Percentiles rank a stretch among this genome's conserved stretches.
These are phyloP conservation scores for Aphelocoma californica DNA, from an alignment of 2,797 vertebrate species.

Conservation along the genomic window DNA sequence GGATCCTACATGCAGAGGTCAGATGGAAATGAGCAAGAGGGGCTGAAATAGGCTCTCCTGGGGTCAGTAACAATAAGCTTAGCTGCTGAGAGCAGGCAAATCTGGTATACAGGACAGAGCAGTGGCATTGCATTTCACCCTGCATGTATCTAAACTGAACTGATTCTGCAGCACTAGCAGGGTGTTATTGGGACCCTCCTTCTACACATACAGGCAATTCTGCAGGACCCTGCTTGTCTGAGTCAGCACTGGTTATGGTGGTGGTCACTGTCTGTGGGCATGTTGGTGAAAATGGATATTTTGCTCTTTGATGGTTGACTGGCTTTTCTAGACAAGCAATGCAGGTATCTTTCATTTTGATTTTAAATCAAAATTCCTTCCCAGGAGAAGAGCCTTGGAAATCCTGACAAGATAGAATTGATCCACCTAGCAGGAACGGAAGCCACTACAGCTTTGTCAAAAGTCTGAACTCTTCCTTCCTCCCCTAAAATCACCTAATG, in stretches of 20 bases:
- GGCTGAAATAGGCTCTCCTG: neutral
- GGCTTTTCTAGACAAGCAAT: neutral
- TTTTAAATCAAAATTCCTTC: neutral
- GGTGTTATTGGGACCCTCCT: neutral
- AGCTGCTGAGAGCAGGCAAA: neutral
- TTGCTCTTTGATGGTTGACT: neutral
- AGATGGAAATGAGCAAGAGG: neutral
- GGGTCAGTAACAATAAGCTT: neutral
- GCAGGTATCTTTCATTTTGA: neutral
- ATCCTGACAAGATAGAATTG: neutral
- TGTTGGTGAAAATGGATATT: neutral
- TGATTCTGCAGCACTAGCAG: neutral
- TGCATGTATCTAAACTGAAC: fast-evolving
- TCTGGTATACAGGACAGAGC: neutral
- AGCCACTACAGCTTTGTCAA: neutral
- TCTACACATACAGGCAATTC: neutral
- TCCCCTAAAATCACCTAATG: neutral
- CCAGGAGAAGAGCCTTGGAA: neutral
- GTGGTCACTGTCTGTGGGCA: neutral
- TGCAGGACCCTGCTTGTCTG: neutral
- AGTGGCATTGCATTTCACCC: fast-evolving
- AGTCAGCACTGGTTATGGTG: neutral
- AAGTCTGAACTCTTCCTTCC: neutral
- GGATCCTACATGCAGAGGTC: neutral
- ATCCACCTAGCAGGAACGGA: neutral